phyloP scores from a whole-genome alignment of 37 sponge, comb jelly and placozoan genomes.

The Crambe crambe region DNA sequence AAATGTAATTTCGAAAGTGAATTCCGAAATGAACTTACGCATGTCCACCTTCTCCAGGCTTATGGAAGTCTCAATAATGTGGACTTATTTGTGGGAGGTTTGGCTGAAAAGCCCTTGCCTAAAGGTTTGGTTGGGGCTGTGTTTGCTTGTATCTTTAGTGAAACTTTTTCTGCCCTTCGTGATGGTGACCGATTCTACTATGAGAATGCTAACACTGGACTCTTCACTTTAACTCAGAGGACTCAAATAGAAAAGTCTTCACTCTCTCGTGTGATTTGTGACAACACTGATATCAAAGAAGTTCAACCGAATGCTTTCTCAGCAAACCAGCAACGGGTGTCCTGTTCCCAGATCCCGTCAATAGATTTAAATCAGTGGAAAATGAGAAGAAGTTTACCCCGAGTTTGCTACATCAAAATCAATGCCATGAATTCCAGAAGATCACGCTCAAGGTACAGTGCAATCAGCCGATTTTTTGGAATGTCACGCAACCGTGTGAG shows the following conservation, averaged over 20 bases:
- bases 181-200: slow-evolving; percentile 94
- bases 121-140: slow-evolving; percentile 82
- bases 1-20: slow-evolving; percentile 1
- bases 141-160: slow-evolving; percentile 85
- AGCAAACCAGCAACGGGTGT: slow-evolving; percentile 4
- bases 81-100: slow-evolving; percentile 84
- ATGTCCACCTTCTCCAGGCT: slow-evolving; percentile 28
- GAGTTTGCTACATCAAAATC: neutral
- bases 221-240: slow-evolving; percentile 72
- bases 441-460: neutral
- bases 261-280: slow-evolving; percentile 79
- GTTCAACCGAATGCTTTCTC: slow-evolving; percentile 75
- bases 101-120: slow-evolving; percentile 67
- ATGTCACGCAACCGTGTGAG: neutral
- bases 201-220: slow-evolving; percentile 16
- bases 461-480: neutral
- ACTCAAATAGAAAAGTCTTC: slow-evolving; percentile 48
- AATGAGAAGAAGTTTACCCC: neutral
- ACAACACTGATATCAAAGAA: slow-evolving; percentile 65
- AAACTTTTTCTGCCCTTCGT: slow-evolving; percentile 72
- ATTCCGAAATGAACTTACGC: slow-evolving; percentile 30
- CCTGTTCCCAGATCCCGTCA: slow-evolving; percentile 27
- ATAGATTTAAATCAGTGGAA: slow-evolving; percentile 11
- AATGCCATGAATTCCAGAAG: neutral
- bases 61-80: slow-evolving; percentile 66